Percentiles rank a stretch among this genome's conserved stretches.
Evolutionary conservation across 2,113 vertebrate genomes (phyloP).

Genomic region (Zosterops borbonicus): DNA sequence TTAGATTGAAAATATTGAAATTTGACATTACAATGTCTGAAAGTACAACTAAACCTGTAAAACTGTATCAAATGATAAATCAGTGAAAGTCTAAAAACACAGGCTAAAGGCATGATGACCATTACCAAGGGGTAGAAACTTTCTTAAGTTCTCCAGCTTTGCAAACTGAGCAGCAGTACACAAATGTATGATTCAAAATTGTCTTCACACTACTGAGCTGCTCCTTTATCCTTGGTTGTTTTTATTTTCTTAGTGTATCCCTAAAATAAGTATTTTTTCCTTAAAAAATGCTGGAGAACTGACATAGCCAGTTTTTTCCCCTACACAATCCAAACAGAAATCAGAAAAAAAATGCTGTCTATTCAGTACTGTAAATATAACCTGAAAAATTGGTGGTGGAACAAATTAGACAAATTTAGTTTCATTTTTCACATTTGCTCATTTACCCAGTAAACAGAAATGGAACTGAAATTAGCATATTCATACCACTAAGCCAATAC

Average conservation of each 20-base stretch:
- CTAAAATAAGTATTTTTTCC: background rate
- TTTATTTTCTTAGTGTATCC: conserved; percentile 56
- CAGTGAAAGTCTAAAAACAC: background rate
- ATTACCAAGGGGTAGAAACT: conserved; percentile 76
- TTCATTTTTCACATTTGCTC: background rate
- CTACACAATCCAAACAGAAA: background rate
- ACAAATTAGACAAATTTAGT: conserved; percentile 8
- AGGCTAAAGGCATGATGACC: background rate
- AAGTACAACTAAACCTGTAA: background rate
- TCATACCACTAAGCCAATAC: conserved; percentile 10
- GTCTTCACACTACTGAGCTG: conserved; percentile 73
- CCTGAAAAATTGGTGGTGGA: background rate
- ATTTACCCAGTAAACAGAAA: conserved; percentile 49
- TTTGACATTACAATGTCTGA: background rate
- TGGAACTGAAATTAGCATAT: background rate
- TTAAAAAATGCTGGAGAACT: background rate
- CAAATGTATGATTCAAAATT: conserved; percentile 82
- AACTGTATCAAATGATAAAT: background rate
- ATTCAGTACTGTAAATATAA: background rate
- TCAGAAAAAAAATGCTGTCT: background rate
- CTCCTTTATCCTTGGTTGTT: conserved; percentile 68
- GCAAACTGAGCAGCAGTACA: conserved; percentile 86
- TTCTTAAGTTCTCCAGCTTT: conserved; percentile 73
- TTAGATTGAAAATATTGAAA: background rate
- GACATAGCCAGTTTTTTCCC: background rate